Conservation (phyloP, 2,113 vertebrate genomes). For the Caranx ignobilis region DNA sequence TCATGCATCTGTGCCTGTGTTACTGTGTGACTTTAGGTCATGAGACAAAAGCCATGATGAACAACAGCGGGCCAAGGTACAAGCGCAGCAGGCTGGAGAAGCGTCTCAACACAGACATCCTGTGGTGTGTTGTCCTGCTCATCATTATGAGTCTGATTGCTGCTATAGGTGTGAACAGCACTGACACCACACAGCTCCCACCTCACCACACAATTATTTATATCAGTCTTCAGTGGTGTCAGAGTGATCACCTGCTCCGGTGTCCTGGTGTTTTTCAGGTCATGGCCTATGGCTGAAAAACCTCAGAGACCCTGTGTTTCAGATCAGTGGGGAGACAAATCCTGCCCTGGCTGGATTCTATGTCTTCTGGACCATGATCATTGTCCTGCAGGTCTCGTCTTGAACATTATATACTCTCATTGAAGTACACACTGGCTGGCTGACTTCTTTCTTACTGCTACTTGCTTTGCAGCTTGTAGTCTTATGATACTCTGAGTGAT, state of each 20-base stretch:
- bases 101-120: slow-evolving; percentile 89
- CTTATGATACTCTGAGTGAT: too few species aligned
- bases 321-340: slow-evolving; percentile 76
- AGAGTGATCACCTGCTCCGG: neutral
- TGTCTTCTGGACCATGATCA: slow-evolving; percentile 98
- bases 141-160: slow-evolving; percentile 90
- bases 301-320: slow-evolving; percentile 82
- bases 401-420: neutral
- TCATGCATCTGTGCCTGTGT: neutral
- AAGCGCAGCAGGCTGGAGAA: slow-evolving; percentile 94
- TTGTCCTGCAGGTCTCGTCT: slow-evolving; percentile 91
- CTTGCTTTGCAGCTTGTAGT: too few species aligned
- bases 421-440: too few species aligned
- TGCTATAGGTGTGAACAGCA: slow-evolving; percentile 86
- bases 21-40: slow-evolving; percentile 84
- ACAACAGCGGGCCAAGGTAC: slow-evolving; percentile 91
- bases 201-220: neutral
- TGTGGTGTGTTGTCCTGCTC: slow-evolving; percentile 94
- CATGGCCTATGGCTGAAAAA: slow-evolving; percentile 90
- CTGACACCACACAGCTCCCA: neutral
- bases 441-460: too few species aligned
- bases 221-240: neutral
- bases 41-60: slow-evolving; percentile 98
- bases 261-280: slow-evolving; percentile 81
- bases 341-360: slow-evolving; percentile 90